Percentiles rank a stretch among this genome's conserved stretches.
phyloP scores from a whole-genome alignment of 1,140 invertebrate genomes.

The Zaprionus lachaisei region DNA sequence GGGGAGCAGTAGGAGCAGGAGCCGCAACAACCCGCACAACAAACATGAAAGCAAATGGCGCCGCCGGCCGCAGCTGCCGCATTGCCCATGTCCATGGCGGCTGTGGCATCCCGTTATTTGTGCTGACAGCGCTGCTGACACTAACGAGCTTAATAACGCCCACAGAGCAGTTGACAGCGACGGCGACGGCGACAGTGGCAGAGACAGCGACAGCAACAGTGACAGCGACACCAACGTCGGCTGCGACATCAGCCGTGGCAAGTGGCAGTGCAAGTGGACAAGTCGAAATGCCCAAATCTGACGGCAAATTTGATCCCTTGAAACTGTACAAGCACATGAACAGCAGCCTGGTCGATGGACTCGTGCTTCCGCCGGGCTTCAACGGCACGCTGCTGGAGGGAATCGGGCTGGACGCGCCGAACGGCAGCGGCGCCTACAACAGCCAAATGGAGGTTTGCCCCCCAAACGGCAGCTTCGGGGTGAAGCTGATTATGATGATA shows the following conservation, averaged over 20 bases:
- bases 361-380: conserved; percentile 14
- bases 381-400: conserved; percentile 24
- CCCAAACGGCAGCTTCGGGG: conserved; percentile 84
- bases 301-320: conserved; percentile 8
- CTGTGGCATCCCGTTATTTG: conserved; percentile 73
- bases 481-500: conserved; percentile 86
- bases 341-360: conserved; percentile 32
- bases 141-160: conserved; percentile 82
- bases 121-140: conserved; percentile 77
- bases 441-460: conserved; percentile 77
- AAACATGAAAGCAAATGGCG: conserved; percentile 70
- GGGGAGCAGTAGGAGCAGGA: neutral
- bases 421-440: conserved; percentile 19
- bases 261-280: neutral
- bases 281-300: neutral
- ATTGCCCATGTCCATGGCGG: conserved; percentile 51
- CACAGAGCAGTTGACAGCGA: conserved; percentile 76
- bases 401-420: conserved; percentile 41
- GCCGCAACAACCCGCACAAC: conserved; percentile 31
- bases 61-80: conserved; percentile 61
- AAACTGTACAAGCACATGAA: conserved; percentile 55
- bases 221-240: neutral
- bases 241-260: neutral
- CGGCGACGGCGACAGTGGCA: conserved; percentile 34
- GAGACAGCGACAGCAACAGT: conserved; percentile 7